Evolutionary conservation across 2,888 invertebrate genomes (phyloP).

Genomic region (Apotomis betuletana): DNA sequence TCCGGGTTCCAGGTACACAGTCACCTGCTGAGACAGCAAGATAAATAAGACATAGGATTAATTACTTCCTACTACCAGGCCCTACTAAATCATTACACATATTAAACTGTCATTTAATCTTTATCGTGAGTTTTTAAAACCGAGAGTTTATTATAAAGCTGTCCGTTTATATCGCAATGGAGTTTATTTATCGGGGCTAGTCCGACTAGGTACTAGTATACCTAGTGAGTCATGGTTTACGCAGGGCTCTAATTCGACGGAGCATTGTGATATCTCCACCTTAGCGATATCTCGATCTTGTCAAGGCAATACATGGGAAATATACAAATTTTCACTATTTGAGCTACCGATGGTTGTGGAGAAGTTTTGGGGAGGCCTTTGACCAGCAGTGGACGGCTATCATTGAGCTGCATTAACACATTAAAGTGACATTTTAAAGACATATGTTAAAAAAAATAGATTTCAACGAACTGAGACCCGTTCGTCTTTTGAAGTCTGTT

Average conservation of each 20-base stretch:
- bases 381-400: too few relatives aligned
- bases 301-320: too few relatives aligned
- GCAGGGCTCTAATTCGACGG: neutral
- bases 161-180: constrained; percentile 64
- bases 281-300: too few relatives aligned
- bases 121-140: constrained; percentile 58
- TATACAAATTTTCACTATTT: too few relatives aligned
- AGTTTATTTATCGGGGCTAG: constrained; percentile 61
- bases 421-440: too few relatives aligned
- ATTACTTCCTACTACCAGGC: constrained; percentile 75
- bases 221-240: constrained; percentile 36
- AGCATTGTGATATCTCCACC: too few relatives aligned
- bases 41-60: constrained; percentile 78
- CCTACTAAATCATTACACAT: constrained; percentile 68
- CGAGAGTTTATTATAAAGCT: constrained; percentile 58
- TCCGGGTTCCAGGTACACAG: constrained; percentile 60
- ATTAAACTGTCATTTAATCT: constrained; percentile 71
- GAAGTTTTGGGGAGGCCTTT: too few relatives aligned
- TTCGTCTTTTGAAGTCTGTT: too few relatives aligned
- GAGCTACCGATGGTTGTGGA: too few relatives aligned
- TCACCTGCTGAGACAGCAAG: constrained; percentile 77
- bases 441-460: too few relatives aligned
- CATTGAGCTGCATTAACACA: too few relatives aligned
- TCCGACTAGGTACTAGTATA: constrained; percentile 27
- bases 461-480: too few relatives aligned